Conservation (phyloP, 2,797 vertebrate genomes). For the Petrocephalus sullivani region DNA sequence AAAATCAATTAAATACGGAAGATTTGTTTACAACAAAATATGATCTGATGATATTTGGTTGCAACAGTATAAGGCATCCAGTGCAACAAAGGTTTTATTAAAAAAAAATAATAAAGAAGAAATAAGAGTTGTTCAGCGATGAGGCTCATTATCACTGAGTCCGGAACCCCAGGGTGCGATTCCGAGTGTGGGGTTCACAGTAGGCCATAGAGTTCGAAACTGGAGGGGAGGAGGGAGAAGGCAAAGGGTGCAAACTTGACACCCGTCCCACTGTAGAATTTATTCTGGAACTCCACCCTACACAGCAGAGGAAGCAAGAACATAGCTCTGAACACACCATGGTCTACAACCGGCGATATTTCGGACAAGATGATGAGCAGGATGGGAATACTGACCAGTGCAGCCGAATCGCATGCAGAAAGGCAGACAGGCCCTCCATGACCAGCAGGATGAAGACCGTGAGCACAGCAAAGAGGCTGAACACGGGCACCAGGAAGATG, state of each 20-base stretch:
- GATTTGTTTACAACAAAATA: constrained; percentile 40
- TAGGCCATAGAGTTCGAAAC: constrained; percentile 59
- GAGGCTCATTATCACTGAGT: constrained; percentile 19
- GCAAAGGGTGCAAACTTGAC: constrained; percentile 89
- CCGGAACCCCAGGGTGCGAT: constrained; percentile 21
- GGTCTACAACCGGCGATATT: not conserved
- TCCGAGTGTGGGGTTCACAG: constrained; percentile 46
- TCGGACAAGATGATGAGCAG: not conserved
- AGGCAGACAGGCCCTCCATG: constrained; percentile 97
- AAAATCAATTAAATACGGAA: not conserved
- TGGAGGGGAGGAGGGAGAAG: constrained; percentile 70
- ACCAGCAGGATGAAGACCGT: constrained; percentile 88
- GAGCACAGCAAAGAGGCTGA: constrained; percentile 77
- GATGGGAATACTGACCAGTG: constrained; percentile 74
- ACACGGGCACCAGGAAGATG: constrained; percentile 76
- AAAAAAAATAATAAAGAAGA: constrained; percentile 25
- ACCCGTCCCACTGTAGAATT: constrained; percentile 87
- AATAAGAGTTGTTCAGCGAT: constrained; percentile 19
- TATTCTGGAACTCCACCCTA: constrained; percentile 99
- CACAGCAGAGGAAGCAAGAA: constrained; percentile 16
- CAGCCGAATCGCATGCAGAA: constrained; percentile 90
- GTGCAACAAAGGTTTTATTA: constrained; percentile 45
- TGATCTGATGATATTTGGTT: constrained; percentile 61
- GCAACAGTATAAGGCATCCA: constrained; percentile 66
- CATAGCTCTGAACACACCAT: not conserved